Base-by-base conservation (phyloP, 2,888 invertebrate genomes). In the Mimachlamys varia region DNA sequence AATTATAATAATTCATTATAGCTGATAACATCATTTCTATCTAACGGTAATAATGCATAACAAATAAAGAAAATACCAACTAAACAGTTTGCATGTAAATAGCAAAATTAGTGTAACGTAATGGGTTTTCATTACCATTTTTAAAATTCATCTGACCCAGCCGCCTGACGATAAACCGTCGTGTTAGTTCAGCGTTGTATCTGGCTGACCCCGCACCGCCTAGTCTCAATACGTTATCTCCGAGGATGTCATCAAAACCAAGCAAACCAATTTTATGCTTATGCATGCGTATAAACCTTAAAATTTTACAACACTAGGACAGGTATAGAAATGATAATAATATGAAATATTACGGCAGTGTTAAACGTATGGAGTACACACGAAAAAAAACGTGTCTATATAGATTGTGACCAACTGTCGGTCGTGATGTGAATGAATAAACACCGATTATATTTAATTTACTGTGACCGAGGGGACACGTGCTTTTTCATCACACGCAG, bases 31-130 rank as follows among this genome's bases (percentile, higher is more conserved):
- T 76, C 76, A 76, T 76, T 76, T 76, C 33, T 76, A 33, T 33
- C 76, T 12, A 76, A 22, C 33, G 27, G 27, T 76, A 76, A 76
- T 76, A 76, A 27, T 27, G 76, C 76, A 76, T 76, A 33, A 15
- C 33, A 76, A 76, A 76, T 76, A 76, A 33, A 76, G 76, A 27
- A 76, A 76, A 12, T 76, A 76, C 27, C 76, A 12, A 33, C 76
- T 76, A 76, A 76, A 76, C 76, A 27, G 27, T 76, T 76, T 76
- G 76, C 76, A 76, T 76, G 76, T 76, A 33, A 76, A 76, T 76
- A 76, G 76, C 33, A 76, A 33, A 76, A 33, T 76, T 76, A 76
- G 33, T 27, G 27, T 27, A 76, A 33, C 27, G 33, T 76, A 76
- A 76, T 76, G 76, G 27, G 76, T 76, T 76, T 76, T 76, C 33